Evolutionary conservation across 2,797 vertebrate genomes (phyloP), one percentile per base, ranked within the genome.

Genomic region (Euthynnus affinis): DNA sequence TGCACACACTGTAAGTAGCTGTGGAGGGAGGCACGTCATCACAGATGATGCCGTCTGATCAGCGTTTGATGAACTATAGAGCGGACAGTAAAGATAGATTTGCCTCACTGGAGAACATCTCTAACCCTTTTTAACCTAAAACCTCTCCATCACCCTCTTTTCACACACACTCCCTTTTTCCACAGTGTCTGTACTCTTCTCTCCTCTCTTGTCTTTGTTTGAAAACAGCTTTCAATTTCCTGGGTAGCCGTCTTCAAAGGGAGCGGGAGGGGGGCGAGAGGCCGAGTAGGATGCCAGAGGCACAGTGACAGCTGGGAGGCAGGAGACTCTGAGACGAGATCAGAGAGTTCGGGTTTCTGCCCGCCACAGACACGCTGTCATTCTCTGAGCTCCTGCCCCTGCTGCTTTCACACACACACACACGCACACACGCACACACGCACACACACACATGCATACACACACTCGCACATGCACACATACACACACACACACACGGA

Each of bases 221-320:
- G 88, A 90, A 92, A 93, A 92, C 92, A 93, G 92, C 91, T 89
- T 94, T 94, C 92, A 94, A 94, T 94, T 94, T 95, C 94, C 94
- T 94, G 94, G 91, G 89, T 81, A 90, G 91, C 85, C 10, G 78
- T 87, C 89, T 93, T 94, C 93, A 94, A 94, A 94, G 94, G 81
- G 64, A 79, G 84, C 83, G 27, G 79, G 83, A 37, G 74, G 85
- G 76, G 76, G 79, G 79, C 44, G 37, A 44, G 82, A 66, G 76
- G 81, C 73, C 61, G 84, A 85, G 84, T 59, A 80, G 89, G 88
- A 87, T 87, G 92, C 91, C 92, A 94, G 93, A 89, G 86, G 91
- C 92, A 85, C 88, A 88, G 92, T 91, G 94, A 96, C 95, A 96
- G 94, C 94, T 95, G 95, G 91, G 86, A 91, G 93, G 93, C 93